Conservation (phyloP, 1,140 invertebrate species). For the Drosophila cardini region DNA sequence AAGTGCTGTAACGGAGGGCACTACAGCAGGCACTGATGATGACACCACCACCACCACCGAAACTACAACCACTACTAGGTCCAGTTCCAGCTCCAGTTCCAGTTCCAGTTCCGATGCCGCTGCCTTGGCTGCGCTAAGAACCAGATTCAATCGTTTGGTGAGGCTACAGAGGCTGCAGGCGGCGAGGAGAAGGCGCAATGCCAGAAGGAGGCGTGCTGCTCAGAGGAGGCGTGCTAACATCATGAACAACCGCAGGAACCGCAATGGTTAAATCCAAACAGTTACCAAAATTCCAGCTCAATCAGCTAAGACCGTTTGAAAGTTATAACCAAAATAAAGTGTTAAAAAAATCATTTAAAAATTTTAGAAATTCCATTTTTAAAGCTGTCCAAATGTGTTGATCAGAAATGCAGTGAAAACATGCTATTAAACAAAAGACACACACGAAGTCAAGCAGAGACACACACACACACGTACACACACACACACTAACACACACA, state of each 20-base stretch:
- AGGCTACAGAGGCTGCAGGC: background rate
- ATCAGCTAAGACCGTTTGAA: too few relatives aligned
- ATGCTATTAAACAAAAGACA: slow-evolving; percentile 3
- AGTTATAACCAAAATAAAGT: too few relatives aligned
- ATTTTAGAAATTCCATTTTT: background rate
- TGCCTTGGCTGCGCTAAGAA: background rate
- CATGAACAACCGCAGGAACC: background rate
- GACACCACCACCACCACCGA: background rate
- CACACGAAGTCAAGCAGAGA: background rate
- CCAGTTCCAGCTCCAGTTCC: slow-evolving; percentile 8
- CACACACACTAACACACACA: background rate
- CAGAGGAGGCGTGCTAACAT: background rate
- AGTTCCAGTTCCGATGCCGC: background rate
- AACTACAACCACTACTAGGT: background rate
- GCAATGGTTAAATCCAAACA: background rate
- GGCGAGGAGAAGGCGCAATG: background rate
- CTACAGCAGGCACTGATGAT: background rate
- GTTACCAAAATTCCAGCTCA: too few relatives aligned
- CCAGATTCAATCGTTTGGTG: background rate
- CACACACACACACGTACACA: background rate
- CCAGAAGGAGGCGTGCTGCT: background rate
- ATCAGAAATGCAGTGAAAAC: background rate
- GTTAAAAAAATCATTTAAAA: background rate
- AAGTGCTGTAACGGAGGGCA: background rate
- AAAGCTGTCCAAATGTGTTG: too few relatives aligned